phyloP scores from a whole-genome alignment of 2,888 invertebrate species.

The Campopleginae sp. region DNA sequence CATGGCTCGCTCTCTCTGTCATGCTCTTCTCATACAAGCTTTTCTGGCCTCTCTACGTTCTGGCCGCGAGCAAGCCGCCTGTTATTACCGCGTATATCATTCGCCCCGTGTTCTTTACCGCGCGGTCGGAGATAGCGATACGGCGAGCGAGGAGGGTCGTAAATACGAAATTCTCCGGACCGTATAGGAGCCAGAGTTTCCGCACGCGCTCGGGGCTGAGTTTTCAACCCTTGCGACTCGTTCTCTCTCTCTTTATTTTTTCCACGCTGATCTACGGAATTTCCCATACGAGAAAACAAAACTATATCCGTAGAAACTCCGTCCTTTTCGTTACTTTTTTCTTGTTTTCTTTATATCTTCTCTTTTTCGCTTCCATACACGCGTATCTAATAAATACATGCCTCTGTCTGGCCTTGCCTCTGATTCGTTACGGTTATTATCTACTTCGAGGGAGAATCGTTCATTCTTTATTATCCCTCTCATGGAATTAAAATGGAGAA shows the following conservation, averaged over 20 bases:
- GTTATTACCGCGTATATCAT: slow-evolving; percentile 82
- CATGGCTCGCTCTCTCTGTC: slow-evolving; percentile 32
- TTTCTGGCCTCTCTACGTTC: slow-evolving; percentile 64
- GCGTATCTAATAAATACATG: slow-evolving; percentile 48
- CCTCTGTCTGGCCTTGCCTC: slow-evolving; percentile 46
- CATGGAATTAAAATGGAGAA: slow-evolving; percentile 50
- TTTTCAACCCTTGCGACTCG: slow-evolving; percentile 65
- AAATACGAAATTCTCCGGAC: slow-evolving; percentile 77
- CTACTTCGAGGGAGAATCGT: slow-evolving; percentile 55
- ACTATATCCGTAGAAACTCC: slow-evolving; percentile 63
- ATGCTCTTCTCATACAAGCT: slow-evolving; percentile 60
- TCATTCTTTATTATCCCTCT: slow-evolving; percentile 61
- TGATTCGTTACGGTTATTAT: slow-evolving; percentile 67
- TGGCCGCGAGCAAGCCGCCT: slow-evolving; percentile 74
- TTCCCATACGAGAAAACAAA: slow-evolving; percentile 67
- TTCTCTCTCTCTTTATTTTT: slow-evolving; percentile 23
- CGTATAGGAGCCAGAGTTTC: slow-evolving; percentile 54
- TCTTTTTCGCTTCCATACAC: slow-evolving; percentile 37
- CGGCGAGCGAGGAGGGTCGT: slow-evolving; percentile 74
- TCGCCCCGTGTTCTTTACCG: slow-evolving; percentile 77
- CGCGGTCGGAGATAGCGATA: slow-evolving; percentile 71
- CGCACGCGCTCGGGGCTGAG: slow-evolving; percentile 56
- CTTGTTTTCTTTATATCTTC: slow-evolving; percentile 50
- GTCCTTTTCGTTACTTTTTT: slow-evolving; percentile 31
- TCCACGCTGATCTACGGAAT: slow-evolving; percentile 35